Percentiles rank a stretch among this genome's conserved stretches.
Conservation (phyloP, 2,113 vertebrate species). For the Tetrao urogallus region DNA sequence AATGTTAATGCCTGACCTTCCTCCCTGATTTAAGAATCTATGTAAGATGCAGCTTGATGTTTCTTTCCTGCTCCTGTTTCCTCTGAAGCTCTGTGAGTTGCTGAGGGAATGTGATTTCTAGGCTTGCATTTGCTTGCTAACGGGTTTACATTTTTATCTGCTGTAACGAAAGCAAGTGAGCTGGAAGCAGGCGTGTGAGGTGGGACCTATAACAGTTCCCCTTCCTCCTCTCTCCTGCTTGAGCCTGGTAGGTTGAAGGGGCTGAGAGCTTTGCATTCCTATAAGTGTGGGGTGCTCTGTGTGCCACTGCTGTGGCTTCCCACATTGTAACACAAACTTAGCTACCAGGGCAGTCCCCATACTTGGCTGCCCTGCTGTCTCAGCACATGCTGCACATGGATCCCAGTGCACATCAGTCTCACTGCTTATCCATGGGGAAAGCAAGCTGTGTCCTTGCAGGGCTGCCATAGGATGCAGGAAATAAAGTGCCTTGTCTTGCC, state of each 20-base stretch:
- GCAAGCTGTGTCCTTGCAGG: not conserved
- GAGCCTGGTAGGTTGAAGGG: not conserved
- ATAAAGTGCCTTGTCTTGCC: not conserved
- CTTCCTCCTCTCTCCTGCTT: not conserved
- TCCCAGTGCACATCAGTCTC: no score
- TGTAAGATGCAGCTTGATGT: not conserved
- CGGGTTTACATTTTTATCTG: not conserved
- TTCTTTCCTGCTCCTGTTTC: not conserved
- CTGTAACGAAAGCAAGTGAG: constrained; percentile 6
- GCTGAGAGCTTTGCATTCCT: not conserved
- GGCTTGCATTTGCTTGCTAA: not conserved
- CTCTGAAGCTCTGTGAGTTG: not conserved
- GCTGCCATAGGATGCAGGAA: not conserved
- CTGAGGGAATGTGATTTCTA: not conserved
- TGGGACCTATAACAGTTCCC: not conserved
- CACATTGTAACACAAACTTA: not conserved
- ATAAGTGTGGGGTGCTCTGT: fast-evolving
- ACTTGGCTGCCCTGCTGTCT: not conserved
- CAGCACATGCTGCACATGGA: not conserved
- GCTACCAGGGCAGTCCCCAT: not conserved
- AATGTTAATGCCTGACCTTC: not conserved
- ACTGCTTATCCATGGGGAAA: not conserved
- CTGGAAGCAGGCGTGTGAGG: not conserved
- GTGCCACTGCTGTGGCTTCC: not conserved
- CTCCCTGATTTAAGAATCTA: not conserved